Base-by-base conservation (phyloP, 2,113 vertebrate genomes). In the Leptodactylus fuscus region DNA sequence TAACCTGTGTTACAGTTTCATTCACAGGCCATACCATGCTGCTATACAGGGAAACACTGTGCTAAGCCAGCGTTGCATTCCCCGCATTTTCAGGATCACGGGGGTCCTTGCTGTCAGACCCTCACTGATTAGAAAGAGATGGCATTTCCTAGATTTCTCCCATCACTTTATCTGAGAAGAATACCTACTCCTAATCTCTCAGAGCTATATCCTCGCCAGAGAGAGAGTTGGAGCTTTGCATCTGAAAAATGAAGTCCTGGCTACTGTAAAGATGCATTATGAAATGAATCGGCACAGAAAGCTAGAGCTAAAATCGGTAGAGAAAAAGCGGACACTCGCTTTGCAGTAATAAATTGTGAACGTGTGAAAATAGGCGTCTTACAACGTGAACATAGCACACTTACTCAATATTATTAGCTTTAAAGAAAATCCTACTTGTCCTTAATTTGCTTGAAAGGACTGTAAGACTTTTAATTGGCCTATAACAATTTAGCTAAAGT, bases 391-490 rank as follows among this genome's bases (percentile, higher is more conserved):
- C 34, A 22, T 36, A n/a, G 12, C 60, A 16, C 27, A 27, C 41
- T 48, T 75, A 53, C 36, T 85, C 65, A 81, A 6, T 44, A 5
- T 74, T 87, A 83, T 85, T 89, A 88, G 84, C 79, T 86, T 49
- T 27, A 55, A 49, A 87, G 88, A 87, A 81, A 85, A 87, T 87
- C 89, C 29, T 29, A 70, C 85, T 89, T 87, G 88, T 87, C 88
- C 88, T 89, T 88, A 90, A 88, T 91, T 90, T 86, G 82, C 88
- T 90, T 91, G 87, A 88, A 91, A 90, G 73, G 62, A 87, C 87
- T 91, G 88, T 90, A 86, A 88, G 89, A 83, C 90, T 83, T 85
- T 88, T 93, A 91, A 91, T 91, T 91, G 90, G 89, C 83, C 89
- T 86, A 6, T 89, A 89, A 91, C 69, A 78, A 77, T 87, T 88